Evolutionary conservation across 2,797 vertebrate genomes (phyloP), one percentile per base, ranked within the genome.

Genomic region (Sebastes jordani): DNA sequence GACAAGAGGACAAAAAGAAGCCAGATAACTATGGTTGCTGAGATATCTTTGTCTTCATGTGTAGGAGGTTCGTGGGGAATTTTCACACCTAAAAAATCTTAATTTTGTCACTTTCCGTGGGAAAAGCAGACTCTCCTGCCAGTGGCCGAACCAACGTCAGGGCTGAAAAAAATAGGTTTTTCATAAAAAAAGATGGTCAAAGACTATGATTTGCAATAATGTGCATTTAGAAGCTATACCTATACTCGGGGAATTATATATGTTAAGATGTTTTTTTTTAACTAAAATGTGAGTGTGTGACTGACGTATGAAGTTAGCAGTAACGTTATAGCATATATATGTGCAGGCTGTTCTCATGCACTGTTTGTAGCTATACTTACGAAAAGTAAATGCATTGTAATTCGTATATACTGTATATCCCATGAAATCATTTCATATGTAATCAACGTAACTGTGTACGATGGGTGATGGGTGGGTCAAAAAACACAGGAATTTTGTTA

Each of bases 381-480:
- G 1, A 42, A 42, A 42, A 42, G 38, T 42, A 42, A 42, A 42
- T 1, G 38, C 38, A 16, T 16, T 16, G 6, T 16, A 42, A 42
- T 42, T 42, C 14, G 6, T 42, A 6, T 16, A 6, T 16, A 14
- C 1, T 38, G 1, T 42, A 42, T 16, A 42, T 42, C 38, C 13
- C 2, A 0, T 7, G 5, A 42, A 42, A 42, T 42, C 13, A 42
- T 42, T 42, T 42, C 6, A 42, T 7, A 6, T 42, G 38, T 42
- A 38, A 38, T 38, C 36, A 13, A 38, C 36, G 0, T 1, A 0
- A 42, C 5, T 16, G 13, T 42, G 13, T 16, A 42, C 0, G 38
- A 42, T 14, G 38, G 38, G 13, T 42, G 38, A 42, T 42, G 38
- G 38, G 38, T 16, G 38, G 38, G 13, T 16, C 14, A 42, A 42